Evolutionary conservation across 2,888 invertebrate genomes (phyloP), one percentile per base, ranked within the genome.

Genomic region (Lasioglossum malachurum): DNA sequence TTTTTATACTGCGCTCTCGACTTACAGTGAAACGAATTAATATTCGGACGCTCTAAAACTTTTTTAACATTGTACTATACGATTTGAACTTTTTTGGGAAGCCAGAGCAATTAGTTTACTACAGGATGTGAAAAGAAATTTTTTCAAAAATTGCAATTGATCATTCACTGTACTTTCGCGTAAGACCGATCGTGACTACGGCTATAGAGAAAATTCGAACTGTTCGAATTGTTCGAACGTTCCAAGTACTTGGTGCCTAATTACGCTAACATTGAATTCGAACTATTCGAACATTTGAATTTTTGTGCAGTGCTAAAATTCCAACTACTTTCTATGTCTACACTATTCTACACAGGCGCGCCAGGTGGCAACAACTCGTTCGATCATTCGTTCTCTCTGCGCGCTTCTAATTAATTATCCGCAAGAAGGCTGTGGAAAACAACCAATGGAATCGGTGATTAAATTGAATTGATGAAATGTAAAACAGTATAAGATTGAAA

Each of bases 311-410:
- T 16, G 27, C 27, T 60, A 27, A 27, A 12, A 27, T 60, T 27
- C 27, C 27, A 60, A 60, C 12, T 27, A 60, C 60, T 14, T 60
- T 27, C 60, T 60, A 60, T 16, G 5, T 46, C 16, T 46, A 19
- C 1, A 31, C 31, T 31, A 31, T 31, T 31, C 1, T 31, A 1
- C 27, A 0, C 31, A 19, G 14, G 3, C 38, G 35, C 10, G 10
- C 38, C 67, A 76, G 79, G 31, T 79, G 84, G 79, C 85, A 79
- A 79, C 72, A 73, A 44, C 1, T 75, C 10, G 16, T 31, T 31
- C 53, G 72, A 75, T 71, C 64, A 64, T 60, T 46, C 78, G 41
- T 31, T 57, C n/a, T n/a, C n/a, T n/a, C n/a, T 44, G 4, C 44
- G 14, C 44, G 44, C 14, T 44, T 44, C 44, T 4, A 44, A 7